Base-by-base conservation (phyloP, 2,888 invertebrate genomes). In the Muscina levida region DNA sequence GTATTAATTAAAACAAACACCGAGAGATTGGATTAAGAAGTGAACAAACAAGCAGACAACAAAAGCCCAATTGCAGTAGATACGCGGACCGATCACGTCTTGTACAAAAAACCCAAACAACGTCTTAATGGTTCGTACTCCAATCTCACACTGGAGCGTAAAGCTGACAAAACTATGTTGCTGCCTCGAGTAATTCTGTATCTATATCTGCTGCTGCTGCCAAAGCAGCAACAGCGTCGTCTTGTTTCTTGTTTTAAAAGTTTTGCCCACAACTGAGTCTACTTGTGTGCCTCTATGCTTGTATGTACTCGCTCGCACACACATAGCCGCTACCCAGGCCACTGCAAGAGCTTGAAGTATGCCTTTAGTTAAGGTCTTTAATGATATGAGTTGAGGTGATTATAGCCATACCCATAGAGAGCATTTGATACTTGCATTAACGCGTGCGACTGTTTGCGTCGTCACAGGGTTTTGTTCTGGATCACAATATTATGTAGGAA, bases 121-220 rank as follows among this genome's bases (percentile, higher is more conserved):
- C 68, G 81, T 81, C 81, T 81, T 81, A 74, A 81, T 74, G 77
- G 74, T 57, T 81, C 72, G 71, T 81, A 81, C 67, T 77, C 77
- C 81, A 81, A 74, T 75, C 81, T 72, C 81, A 81, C 77, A 81
- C 81, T 81, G 81, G 81, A 81, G 74, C 81, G 65, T 77, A 62
- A 67, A 77, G 75, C 53, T 26, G 72, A 68, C 59, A 75, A 77
- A 74, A 53, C 48, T 75, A 75, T 77, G 72, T 65, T 72, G 68
- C 74, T 72, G 72, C 56, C 56, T 53, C 70, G 53, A 1, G 22
- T 72, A 74, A 72, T 77, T 71, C 77, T 81, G 62, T 62, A 62
- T 81, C 72, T 81, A 72, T 74, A 72, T 66, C 72, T 77, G 74
- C 74, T 77, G 77, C 68, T 74, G 66, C 59, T 59, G 39, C 51